Percentiles rank a stretch among this genome's conserved stretches.
These are phyloP conservation scores for Proctacanthus coquilletti DNA, from an alignment of 1,140 invertebrate genomes.

Conservation along the genomic window DNA sequence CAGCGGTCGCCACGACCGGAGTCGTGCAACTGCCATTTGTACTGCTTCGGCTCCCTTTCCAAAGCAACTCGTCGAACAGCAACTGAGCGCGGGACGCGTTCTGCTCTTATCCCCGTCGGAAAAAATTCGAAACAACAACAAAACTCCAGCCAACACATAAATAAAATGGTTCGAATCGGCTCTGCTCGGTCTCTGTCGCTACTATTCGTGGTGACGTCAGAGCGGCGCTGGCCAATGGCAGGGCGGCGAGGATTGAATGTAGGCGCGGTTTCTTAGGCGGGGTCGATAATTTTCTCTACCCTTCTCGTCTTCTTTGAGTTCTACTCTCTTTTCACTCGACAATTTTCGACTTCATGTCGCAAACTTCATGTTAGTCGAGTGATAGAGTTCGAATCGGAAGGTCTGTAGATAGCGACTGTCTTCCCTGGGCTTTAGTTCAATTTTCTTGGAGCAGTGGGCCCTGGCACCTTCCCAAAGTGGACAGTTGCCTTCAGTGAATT, in stretches of 20 bases:
- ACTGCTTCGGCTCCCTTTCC: no score
- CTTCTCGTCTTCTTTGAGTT: not conserved
- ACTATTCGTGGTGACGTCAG: not conserved
- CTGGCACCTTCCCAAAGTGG: no score
- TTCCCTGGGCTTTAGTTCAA: no score
- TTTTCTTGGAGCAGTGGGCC: no score
- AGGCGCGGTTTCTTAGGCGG: not conserved
- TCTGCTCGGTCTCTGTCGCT: not conserved
- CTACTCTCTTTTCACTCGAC: not conserved
- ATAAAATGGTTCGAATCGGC: constrained; percentile 1
- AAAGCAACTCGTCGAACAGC: no score
- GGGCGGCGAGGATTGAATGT: not conserved
- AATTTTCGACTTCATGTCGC: not conserved
- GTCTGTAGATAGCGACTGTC: no score
- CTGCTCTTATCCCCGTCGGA: no score
- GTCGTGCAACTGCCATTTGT: no score
- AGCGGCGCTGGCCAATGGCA: not conserved
- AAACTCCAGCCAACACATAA: not conserved
- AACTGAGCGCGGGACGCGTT: no score
- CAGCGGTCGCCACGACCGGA: no score
- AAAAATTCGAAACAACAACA: no score
- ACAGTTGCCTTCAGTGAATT: no score
- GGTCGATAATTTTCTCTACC: not conserved
- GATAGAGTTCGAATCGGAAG: not conserved
- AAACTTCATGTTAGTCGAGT: not conserved